Percentiles rank a stretch among this genome's conserved stretches.
phyloP scores from a whole-genome alignment of 2,888 invertebrate genomes.

The Empis stercorea region DNA sequence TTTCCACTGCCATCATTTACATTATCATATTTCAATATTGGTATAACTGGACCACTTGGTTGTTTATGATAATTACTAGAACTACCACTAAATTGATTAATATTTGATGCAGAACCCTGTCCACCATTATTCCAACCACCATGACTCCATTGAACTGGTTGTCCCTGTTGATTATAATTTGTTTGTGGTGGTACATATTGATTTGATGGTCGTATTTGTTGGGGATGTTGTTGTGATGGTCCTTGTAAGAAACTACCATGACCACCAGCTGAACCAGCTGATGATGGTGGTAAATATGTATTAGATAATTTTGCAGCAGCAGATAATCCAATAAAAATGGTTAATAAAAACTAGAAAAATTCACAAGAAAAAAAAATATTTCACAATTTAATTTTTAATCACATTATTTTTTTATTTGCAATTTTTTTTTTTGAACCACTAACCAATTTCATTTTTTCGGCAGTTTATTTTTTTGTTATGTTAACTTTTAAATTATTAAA shows the following conservation, averaged over 20 bases:
- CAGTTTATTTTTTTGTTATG: background rate
- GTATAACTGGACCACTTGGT: conserved; percentile 37
- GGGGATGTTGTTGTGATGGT: conserved; percentile 9
- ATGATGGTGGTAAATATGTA: conserved; percentile 26
- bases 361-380: background rate
- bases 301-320: conserved; percentile 22
- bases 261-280: conserved; percentile 17
- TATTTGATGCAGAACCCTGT: background rate
- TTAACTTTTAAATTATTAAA: background rate
- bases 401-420: background rate
- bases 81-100: conserved; percentile 1
- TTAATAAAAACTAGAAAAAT: conserved; percentile 14
- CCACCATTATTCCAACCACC: conserved; percentile 3
- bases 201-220: conserved; percentile 18
- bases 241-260: conserved; percentile 16
- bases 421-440: background rate
- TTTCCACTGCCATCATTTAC: conserved; percentile 49
- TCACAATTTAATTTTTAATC: background rate
- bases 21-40: conserved; percentile 46
- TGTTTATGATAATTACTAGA: conserved; percentile 16
- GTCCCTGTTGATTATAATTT: conserved; percentile 15
- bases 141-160: conserved; percentile 9
- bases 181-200: conserved; percentile 22
- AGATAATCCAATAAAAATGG: conserved; percentile 16
- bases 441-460: background rate